Evolutionary conservation across 1,140 invertebrate species (phyloP), one percentile per base, ranked within the genome.

Genomic region (Camponotus vicinus): DNA sequence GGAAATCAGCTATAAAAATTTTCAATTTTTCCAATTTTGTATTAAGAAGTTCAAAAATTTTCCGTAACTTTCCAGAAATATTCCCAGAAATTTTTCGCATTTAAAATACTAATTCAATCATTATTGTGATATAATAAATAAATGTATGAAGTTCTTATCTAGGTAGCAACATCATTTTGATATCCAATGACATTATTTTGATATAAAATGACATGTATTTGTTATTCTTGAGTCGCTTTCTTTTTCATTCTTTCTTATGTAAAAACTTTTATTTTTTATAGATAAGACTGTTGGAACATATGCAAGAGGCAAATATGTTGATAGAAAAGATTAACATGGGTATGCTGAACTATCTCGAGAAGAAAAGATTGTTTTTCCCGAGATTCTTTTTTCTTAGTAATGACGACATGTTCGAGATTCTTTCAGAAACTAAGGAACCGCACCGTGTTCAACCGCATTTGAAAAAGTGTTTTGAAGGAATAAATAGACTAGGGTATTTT

Each of bases 341-440:
- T 21, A 97, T 99, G 15, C 97, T 98, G 91, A 97, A 97, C 88
- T 99, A 99, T 94, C 95, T 99, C 66, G 98, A 99, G 94, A 98
- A 98, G 93, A 99, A 99, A 94, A 96, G 98, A 79, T 95, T 99
- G 2, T 98, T 96, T 93, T 99, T 99, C 93, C 97, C 98, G 1
- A 96, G 98, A 92, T 99, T 99, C 93, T 99, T 99, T 95, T 99
- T 99, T 92, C 95, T 99, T 55, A 99, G 98, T 8, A 99, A 99
- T 92, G 98, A 99, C 91, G 98, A 99, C 95, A 98, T 99, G 96
- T 95, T 99, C 34, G 98, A 99, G 95, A 99, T 99, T 92, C 95
- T 99, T 61, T 98, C 98, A 0, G 98, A 99, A 96, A 97, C 98
- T 0, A 99, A 98, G 95, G 98, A 99, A 95, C 98, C 97, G 0